Evolutionary conservation across 2,113 vertebrate species (phyloP).

Genomic region (Mustela lutreola): DNA sequence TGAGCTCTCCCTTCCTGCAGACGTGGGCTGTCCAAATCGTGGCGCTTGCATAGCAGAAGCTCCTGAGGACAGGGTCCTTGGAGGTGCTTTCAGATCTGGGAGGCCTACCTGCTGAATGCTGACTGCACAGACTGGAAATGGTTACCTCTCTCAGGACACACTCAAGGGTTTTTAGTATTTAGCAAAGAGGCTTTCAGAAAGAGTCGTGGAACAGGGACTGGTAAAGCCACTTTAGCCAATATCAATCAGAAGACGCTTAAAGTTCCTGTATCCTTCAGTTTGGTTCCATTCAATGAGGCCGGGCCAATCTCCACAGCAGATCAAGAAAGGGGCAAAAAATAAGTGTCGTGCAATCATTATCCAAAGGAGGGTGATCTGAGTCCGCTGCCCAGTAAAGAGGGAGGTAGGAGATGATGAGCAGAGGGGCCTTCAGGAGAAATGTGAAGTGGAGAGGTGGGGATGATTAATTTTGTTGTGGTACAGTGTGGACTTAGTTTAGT

Average conservation of each 20-base stretch:
- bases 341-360: not conserved
- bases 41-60: not conserved
- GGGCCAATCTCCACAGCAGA: not conserved
- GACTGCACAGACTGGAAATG: not conserved
- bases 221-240: not conserved
- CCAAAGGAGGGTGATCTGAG: not conserved
- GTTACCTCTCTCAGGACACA: not conserved
- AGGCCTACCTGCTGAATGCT: not conserved
- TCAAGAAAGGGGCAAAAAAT: not conserved
- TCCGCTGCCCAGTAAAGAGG: not conserved
- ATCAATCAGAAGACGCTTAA: not conserved
- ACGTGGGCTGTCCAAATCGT: not conserved
- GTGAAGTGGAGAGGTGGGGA: not conserved
- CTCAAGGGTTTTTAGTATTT: not conserved
- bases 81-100: not conserved
- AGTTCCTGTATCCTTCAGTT: not conserved
- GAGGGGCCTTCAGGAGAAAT: not conserved
- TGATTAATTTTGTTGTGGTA: not conserved
- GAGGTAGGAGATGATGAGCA: not conserved
- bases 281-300: not conserved
- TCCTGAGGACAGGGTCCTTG: not conserved
- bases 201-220: not conserved
- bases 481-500: not conserved
- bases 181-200: slow-evolving; percentile 18
- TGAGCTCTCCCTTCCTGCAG: not conserved